A percentile compares a stretch with the other conserved stretches of the same genome.
Evolutionary conservation across 2,797 vertebrate species (phyloP).

Genomic region (Neomorphus geoffroyi): DNA sequence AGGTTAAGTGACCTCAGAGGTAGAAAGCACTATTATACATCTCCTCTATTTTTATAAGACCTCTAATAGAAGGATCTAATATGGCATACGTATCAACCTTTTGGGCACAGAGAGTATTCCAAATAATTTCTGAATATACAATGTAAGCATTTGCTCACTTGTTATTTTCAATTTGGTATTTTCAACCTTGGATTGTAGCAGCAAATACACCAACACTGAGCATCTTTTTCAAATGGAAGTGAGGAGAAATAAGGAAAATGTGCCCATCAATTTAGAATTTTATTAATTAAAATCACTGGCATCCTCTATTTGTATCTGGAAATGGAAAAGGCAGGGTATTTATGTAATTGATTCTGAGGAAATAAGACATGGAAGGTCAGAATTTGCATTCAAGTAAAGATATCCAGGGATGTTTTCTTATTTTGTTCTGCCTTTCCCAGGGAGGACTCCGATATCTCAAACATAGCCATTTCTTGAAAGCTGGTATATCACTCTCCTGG

Average conservation of each 20-base stretch:
- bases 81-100: background rate
- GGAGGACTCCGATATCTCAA: background rate
- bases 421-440: background rate
- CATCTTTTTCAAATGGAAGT: background rate
- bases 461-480: background rate
- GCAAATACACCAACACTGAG: background rate
- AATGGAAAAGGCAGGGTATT: background rate
- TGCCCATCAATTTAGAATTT: background rate
- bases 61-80: background rate
- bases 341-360: background rate
- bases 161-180: slow-evolving; percentile 9
- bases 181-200: background rate
- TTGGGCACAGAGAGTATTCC: background rate
- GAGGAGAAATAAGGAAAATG: background rate
- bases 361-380: background rate
- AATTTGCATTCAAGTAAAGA: background rate
- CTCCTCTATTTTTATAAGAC: background rate
- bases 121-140: background rate
- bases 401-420: background rate
- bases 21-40: background rate
- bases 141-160: background rate
- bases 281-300: background rate
- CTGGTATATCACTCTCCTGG: background rate
- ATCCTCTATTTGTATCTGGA: background rate
- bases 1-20: background rate